A percentile compares a stretch with the other conserved stretches of the same genome.
Conservation (phyloP, 2,113 vertebrate genomes). For the Anseranas semipalmata region DNA sequence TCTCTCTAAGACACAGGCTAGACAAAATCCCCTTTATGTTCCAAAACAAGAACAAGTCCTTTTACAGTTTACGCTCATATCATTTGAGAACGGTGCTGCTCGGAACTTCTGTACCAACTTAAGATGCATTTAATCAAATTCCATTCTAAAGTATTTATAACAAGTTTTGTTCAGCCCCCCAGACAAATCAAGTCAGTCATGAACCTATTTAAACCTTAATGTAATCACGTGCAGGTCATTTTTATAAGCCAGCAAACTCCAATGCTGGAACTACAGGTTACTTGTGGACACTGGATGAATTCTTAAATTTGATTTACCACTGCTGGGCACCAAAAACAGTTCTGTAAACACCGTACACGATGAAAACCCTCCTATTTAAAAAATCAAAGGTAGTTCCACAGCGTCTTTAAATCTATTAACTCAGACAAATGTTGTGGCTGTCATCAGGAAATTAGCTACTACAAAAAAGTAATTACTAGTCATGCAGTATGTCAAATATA, state of each 20-base stretch:
- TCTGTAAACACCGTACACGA: background rate
- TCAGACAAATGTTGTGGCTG: conserved; percentile 45
- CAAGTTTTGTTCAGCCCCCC: background rate
- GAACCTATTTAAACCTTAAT: background rate
- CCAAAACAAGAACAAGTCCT: conserved; percentile 3
- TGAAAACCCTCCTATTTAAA: background rate
- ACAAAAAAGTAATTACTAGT: conserved; percentile 49
- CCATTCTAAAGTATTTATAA: background rate
- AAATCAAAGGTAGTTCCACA: conserved; percentile 4
- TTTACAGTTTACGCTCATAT: background rate
- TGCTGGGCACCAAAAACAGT: background rate
- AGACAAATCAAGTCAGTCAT: background rate
- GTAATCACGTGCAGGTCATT: background rate
- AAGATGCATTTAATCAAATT: background rate
- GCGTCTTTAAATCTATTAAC: conserved; percentile 43
- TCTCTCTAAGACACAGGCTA: background rate
- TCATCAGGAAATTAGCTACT: conserved; percentile 58
- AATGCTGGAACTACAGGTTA: background rate
- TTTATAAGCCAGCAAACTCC: background rate
- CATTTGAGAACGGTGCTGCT: background rate
- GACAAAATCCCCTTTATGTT: conserved; percentile 28
- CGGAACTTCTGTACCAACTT: background rate
- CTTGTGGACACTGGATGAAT: background rate
- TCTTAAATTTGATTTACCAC: conserved; percentile 21
- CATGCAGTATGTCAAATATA: conserved; percentile 38